phyloP scores from a whole-genome alignment of 2,797 vertebrate genomes.

The Crocidura indochinensis region DNA sequence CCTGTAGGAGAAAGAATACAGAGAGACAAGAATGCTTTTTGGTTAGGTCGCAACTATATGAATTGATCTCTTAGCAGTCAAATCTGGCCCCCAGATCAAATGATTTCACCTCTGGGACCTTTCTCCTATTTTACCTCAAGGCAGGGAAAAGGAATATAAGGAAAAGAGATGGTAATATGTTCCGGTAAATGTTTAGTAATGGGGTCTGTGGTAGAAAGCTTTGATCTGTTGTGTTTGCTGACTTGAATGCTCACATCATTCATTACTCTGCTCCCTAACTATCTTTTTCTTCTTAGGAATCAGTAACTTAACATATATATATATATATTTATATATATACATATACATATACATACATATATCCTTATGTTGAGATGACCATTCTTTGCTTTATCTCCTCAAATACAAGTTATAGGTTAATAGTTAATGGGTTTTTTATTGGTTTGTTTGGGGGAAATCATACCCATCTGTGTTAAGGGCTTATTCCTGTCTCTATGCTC shows the following conservation, averaged over 20 bases:
- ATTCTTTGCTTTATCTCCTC: constrained; percentile 11
- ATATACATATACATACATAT: too few relatives aligned
- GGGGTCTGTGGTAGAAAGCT: not conserved
- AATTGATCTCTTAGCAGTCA: not conserved
- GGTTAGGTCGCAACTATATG: not conserved
- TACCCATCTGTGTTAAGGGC: too few relatives aligned
- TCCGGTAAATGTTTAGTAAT: not conserved
- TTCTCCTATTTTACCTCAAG: not conserved
- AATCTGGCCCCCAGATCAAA: not conserved
- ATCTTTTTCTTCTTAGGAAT: constrained; percentile 22
- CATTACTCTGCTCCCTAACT: not conserved
- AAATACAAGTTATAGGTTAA: not conserved
- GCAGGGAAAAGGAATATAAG: not conserved
- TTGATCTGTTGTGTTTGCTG: not conserved
- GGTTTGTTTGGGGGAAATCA: too few relatives aligned
- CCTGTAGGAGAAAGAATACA: not conserved
- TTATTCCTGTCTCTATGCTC: too few relatives aligned
- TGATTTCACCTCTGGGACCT: not conserved
- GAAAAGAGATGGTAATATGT: not conserved
- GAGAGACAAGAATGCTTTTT: not conserved
- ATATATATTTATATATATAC: too few relatives aligned
- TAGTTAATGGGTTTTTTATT: not conserved
- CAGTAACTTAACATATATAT: not conserved
- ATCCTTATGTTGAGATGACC: not conserved
- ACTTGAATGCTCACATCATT: constrained; percentile 4